Evolutionary conservation across 2,888 invertebrate species (phyloP).

Genomic region (Cephus nigrinus): DNA sequence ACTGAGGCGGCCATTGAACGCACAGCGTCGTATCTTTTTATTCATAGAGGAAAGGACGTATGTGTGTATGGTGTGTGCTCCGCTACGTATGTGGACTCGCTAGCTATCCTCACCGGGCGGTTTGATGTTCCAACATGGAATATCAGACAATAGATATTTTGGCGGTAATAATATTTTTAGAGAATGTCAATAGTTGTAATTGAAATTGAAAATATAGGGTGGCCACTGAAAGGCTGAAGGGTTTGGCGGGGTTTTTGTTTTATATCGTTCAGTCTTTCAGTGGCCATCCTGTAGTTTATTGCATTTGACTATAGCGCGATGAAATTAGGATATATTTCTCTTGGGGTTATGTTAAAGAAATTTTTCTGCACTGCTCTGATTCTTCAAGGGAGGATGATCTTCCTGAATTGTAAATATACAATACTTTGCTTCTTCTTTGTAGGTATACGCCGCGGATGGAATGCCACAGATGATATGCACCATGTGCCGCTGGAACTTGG

Average conservation of each 20-base stretch:
- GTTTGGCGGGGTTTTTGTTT: too few species aligned
- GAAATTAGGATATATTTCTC: too few species aligned
- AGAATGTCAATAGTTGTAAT: neutral
- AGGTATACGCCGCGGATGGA: slow-evolving; percentile 71
- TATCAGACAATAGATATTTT: neutral
- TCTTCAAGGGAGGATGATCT: neutral
- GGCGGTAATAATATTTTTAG: neutral
- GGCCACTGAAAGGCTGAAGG: too few species aligned
- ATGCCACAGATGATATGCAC: slow-evolving; percentile 81
- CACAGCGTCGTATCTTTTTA: neutral
- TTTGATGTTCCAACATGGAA: neutral
- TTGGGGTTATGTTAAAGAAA: too few species aligned
- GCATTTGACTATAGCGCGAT: too few species aligned
- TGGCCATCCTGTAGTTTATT: too few species aligned
- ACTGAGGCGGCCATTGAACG: slow-evolving; percentile 19
- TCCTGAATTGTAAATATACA: neutral
- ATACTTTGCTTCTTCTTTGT: slow-evolving; percentile 16
- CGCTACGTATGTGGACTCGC: neutral
- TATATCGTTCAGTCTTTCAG: too few species aligned
- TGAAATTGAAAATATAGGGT: neutral
- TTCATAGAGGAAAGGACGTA: neutral
- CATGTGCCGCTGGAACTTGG: slow-evolving; percentile 76
- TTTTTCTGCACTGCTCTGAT: too few species aligned
- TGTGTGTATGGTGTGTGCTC: neutral
- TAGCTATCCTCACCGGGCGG: neutral